Evolutionary conservation across 2,797 vertebrate genomes (phyloP).

Genomic region (Acanthopagrus latus): DNA sequence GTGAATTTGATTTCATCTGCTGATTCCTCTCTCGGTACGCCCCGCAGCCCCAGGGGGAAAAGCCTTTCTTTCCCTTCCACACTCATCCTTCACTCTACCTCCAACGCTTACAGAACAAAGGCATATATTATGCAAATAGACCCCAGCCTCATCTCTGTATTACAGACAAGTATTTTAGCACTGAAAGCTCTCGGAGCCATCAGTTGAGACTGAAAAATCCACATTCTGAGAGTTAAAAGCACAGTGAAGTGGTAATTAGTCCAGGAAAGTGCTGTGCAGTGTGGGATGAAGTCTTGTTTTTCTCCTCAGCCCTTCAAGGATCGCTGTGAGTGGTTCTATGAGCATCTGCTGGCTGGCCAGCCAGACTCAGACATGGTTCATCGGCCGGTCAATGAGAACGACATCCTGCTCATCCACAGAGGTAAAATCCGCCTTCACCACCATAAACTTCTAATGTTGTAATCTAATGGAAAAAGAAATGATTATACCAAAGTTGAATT

Average conservation of each 20-base stretch:
- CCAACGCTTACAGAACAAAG: constrained; percentile 74
- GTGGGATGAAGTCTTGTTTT: constrained; percentile 49
- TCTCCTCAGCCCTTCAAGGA: constrained; percentile 94
- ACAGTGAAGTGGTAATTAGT: constrained; percentile 52
- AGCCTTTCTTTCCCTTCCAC: constrained; percentile 45
- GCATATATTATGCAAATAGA: constrained; percentile 81
- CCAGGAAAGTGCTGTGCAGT: constrained; percentile 35
- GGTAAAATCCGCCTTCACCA: constrained; percentile 81
- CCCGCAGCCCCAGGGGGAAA: constrained; percentile 37
- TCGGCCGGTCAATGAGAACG: constrained; percentile 96
- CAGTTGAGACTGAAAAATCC: constrained; percentile 48
- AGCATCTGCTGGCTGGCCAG: constrained; percentile 94
- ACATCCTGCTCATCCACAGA: constrained; percentile 97
- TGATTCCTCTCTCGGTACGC: constrained; percentile 60
- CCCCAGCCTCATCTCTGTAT: constrained; percentile 38
- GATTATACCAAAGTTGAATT: not conserved
- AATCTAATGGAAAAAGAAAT: not conserved
- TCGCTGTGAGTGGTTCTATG: constrained; percentile 99
- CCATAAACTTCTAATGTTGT: not conserved
- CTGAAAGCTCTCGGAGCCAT: constrained; percentile 31
- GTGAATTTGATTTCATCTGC: constrained; percentile 79
- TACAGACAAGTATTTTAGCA: constrained; percentile 51
- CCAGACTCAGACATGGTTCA: constrained; percentile 98
- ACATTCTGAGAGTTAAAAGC: constrained; percentile 51
- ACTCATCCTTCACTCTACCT: constrained; percentile 62